Evolutionary conservation across 2,797 vertebrate species (phyloP), one percentile per base, ranked within the genome.

Genomic region (Acrossocheilus wenchowensis): DNA sequence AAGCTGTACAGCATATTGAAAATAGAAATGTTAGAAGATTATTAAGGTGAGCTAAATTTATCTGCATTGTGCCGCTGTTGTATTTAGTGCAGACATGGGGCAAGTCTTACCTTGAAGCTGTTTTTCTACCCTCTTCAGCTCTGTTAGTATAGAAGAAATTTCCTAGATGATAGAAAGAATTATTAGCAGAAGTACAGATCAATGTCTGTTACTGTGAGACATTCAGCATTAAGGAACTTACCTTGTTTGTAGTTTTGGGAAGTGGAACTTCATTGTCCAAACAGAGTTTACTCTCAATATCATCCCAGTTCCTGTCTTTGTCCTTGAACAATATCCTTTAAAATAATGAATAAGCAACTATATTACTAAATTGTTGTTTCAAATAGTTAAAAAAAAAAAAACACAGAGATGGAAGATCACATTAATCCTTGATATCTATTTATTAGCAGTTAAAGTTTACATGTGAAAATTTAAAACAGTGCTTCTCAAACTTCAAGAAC

Each of bases 261-360:
- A 98, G 96, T 64, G 98, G 97, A 72, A 98, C 92, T 87, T 99
- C 98, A 90, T 96, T 97, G 90, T 99, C 98, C 7, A 96, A 92
- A 92, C 95, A 93, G 87, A 99, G 92, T 93, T 98, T 98, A 92
- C 88, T 98, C 92, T 99, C 98, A 90, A 99, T 98, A 92, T 99
- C 98, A 48, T 98, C 98, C 98, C 98, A 99, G 85, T 99, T 99
- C 81, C 97, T 96, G 91, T 99, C 97, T 92, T 99, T 98, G 90
- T 99, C 98, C 92, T 99, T 99, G 93, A 99, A 99, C 90, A 99
- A 93, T 94, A 99, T 97, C 94, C 98, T 99, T 90, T 39, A 94
- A 92, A 54, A 86, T 3, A 34, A 77, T 10, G 34, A 87, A 34
- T 45, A 41, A 36, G 41, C 73, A 77, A 69, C 14, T 74, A 74